Base-by-base conservation (phyloP, 2,113 vertebrate genomes). In the Narcine bancroftii region DNA sequence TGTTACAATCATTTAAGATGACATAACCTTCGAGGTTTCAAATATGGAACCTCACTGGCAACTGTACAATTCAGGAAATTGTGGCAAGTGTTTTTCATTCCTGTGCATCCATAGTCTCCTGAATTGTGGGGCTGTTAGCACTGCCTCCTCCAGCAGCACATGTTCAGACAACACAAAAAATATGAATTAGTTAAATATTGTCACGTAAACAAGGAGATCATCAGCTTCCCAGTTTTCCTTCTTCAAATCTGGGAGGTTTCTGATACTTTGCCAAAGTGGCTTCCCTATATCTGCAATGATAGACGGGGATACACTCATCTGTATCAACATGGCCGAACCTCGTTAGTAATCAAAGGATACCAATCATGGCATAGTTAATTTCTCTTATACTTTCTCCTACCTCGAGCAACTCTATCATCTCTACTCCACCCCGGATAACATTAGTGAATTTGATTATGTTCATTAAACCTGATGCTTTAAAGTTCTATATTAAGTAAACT, bases 401-500 rank as follows among this genome's bases (percentile, higher is more conserved):
- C 47, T 53, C 47, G 76, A 6, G 24, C 42, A 53, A 83, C 50
- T 33, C 19, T 36, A 21, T n/a, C 53, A 60, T 87, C 81, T 36
- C 33, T 21, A 87, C 17, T 60, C 33, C 50, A 56, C 5, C 53
- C 33, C 21, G 53, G 33, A 36, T 87, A 17, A 36, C n/a, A 87
- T 87, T 53, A 56, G 50, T 85, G 53, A 85, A 60, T 53, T 36
- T 6, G 17, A 17, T 36, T 2, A 19, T n/a, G n/a, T 36, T 60
- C 81, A 87, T 87, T 63, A 60, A 53, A 63, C 53, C 53, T 87
- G 81, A 56, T 13, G 36, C n/a, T 87, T 87, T 87, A n/a, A n/a
- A 60, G 81, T 60, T 87, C 17, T 60, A 56, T 17, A 69, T 69
- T 69, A 69, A 24, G 66, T 69, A 69, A 69, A 24, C 66, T 24